Base-by-base conservation (phyloP, 2,888 invertebrate species). In the Thymelicus lineola region DNA sequence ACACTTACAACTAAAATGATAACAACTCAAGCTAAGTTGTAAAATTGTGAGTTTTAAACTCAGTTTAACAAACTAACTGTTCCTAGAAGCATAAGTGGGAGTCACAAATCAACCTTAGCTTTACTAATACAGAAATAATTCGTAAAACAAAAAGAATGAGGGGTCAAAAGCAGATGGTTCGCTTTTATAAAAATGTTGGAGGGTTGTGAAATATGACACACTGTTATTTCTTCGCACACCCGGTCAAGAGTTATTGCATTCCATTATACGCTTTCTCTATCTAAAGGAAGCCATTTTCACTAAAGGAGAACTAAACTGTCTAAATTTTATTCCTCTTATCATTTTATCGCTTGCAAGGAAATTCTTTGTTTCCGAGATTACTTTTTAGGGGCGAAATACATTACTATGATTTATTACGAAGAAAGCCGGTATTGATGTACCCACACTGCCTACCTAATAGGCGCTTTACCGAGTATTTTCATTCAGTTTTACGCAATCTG, bases 191-290 rank as follows among this genome's bases (percentile, higher is more conserved):
- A 93, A 93, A 91, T 93, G 93, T 93, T 90, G 91, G 93, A 92
- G 92, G 92, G 93, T 90, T 89, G 91, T 93, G 93, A 93, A 93
- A 93, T 93, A 93, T 93, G 93, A 93, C 93, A 93, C 91, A 89
- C 89, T 91, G 93, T 93, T 93, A 93, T 93, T 93, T 91, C 93
- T 91, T 91, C 93, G 93, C 93, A 90, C 93, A 93, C 91, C 93
- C 93, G 93, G 92, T 92, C 93, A 93, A 92, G 93, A 93, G 92
- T 93, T 93, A 93, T 93, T 91, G 93, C 93, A 93, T 93, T 93
- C 93, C 91, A 93, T 93, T 93, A 93, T 90, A 90, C 90, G 91
- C 88, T 92, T 91, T 85, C 92, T 93, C 91, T 93, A 93, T 93
- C 91, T 92, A 90, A 89, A 91, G 91, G 90, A 92, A 93, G 92